Base-by-base conservation (phyloP, 2,888 invertebrate genomes). In the Cryptops parisi region DNA sequence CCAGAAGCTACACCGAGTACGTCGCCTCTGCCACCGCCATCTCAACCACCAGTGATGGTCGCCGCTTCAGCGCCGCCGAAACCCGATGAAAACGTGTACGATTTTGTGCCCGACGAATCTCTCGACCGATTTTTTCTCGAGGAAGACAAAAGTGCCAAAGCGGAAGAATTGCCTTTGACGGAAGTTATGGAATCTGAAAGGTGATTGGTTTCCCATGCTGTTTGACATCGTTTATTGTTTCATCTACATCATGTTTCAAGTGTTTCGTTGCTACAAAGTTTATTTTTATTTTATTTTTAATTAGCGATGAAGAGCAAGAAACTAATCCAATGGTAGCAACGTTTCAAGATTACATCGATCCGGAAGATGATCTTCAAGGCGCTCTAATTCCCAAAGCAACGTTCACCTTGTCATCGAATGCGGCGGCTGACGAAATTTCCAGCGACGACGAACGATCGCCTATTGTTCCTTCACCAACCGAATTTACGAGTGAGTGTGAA, bases 261-360 rank as follows among this genome's bases (percentile, higher is more conserved):
- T n/a, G n/a, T n/a, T n/a, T n/a, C n/a, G n/a, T n/a, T n/a, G n/a
- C n/a, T n/a, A n/a, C n/a, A n/a, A n/a, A n/a, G n/a, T n/a, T n/a
- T n/a, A n/a, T n/a, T n/a, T n/a, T n/a, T n/a, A n/a, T n/a, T n/a
- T n/a, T n/a, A n/a, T n/a, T n/a, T n/a, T n/a, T n/a, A n/a, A n/a
- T n/a, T n/a, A 74, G 66, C 52, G 84, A 84, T 55, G 63, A 63
- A 19, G 64, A 63, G 38, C 56, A 50, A 26, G 54, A 40, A 24
- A 78, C 76, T 5, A 87, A 86, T 72, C 87, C 87, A 23, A 72
- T 84, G 64, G 86, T 91, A 0, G 82, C 84, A 24, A 81, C 82
- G 48, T 82, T 84, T 60, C 84, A 85, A 68, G 89, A 90, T 65
- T 89, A 90, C 65, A 71, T 88, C 44, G 82, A 82, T 60, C 79